Evolutionary conservation across 2,888 invertebrate genomes (phyloP).

Genomic region (Tetranychus piercei): DNA sequence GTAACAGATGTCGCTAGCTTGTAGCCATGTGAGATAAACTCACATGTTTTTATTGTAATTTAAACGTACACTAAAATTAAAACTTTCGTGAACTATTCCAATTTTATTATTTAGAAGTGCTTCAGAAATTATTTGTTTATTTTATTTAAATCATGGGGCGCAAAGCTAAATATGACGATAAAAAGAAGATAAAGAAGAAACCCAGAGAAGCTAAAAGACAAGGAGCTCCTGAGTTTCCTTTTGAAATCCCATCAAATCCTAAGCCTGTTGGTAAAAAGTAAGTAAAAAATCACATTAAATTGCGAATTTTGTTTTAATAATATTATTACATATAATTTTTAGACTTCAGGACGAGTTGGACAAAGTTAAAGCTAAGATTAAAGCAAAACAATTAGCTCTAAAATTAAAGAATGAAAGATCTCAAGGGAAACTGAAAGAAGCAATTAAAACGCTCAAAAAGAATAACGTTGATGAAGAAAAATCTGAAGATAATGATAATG

Average conservation of each 20-base stretch:
- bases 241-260: neutral
- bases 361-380: neutral
- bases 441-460: neutral
- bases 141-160: conserved; percentile 36
- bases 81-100: neutral
- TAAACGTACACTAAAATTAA: no score
- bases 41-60: no score
- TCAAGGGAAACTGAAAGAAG: no score
- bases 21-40: no score
- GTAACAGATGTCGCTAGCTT: no score
- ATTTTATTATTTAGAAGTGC: neutral
- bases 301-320: neutral
- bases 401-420: no score
- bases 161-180: conserved; percentile 38
- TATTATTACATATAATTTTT: neutral
- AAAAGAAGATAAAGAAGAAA: conserved; percentile 47
- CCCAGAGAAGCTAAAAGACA: conserved; percentile 74
- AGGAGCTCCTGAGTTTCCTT: conserved; percentile 46
- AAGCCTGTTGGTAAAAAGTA: neutral
- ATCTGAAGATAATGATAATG: no score
- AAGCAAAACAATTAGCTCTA: neutral
- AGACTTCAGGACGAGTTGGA: neutral
- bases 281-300: neutral
- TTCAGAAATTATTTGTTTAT: neutral
- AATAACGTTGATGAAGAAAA: neutral